Evolutionary conservation across 2,888 invertebrate species (phyloP).

Genomic region (Leucozona laternaria): DNA sequence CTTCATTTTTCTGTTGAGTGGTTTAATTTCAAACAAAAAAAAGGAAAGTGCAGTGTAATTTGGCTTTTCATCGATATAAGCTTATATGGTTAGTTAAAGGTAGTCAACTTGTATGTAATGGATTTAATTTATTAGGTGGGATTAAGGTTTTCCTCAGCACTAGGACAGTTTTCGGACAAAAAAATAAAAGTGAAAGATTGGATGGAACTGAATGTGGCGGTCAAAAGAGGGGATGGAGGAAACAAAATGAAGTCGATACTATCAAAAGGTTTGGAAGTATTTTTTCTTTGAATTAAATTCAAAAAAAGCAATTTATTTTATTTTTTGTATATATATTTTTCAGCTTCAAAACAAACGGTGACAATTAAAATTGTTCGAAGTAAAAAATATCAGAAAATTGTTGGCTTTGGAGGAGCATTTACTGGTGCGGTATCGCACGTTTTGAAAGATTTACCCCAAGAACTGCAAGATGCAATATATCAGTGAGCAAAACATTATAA

Average conservation of each 20-base stretch:
- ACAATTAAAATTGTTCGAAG: constrained; percentile 41
- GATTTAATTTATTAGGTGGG: constrained; percentile 82
- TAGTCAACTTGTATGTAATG: neutral
- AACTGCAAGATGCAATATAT: constrained; percentile 80
- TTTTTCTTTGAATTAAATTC: neutral
- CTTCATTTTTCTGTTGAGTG: neutral
- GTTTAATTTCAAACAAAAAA: neutral
- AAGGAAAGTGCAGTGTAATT: neutral
- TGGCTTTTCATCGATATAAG: neutral
- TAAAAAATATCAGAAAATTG: constrained; percentile 87
- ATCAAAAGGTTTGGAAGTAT: neutral
- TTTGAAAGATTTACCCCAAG: constrained; percentile 77
- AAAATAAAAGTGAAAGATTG: constrained; percentile 57
- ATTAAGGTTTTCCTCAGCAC: constrained; percentile 85
- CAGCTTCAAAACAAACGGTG: constrained; percentile 4
- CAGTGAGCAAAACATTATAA: too few relatives aligned
- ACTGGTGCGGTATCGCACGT: constrained; percentile 87
- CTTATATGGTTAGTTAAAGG: neutral
- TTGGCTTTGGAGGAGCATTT: constrained; percentile 95
- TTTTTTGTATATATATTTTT: constrained; percentile 7
- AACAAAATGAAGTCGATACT: neutral
- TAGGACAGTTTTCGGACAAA: constrained; percentile 80
- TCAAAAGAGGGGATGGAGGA: neutral
- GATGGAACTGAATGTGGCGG: neutral
- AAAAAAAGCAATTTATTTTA: neutral